A percentile compares a stretch with the other conserved stretches of the same genome.
phyloP scores from a whole-genome alignment of 23 tunicate genomes.

The Aplidium turbinatum region DNA sequence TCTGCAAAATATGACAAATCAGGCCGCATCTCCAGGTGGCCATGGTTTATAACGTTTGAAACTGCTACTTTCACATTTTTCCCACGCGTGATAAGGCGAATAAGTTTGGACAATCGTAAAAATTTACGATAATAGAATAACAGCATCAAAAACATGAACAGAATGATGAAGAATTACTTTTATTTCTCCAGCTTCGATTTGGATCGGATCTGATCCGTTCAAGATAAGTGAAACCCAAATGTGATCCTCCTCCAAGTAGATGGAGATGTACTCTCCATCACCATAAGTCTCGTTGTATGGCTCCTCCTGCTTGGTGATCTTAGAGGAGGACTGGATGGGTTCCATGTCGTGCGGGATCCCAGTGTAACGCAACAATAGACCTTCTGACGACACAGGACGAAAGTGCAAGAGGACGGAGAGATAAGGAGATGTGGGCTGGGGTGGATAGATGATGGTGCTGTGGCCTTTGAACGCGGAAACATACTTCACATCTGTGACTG shows the following conservation, averaged over 20 bases:
- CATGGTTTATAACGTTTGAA: too few relatives aligned
- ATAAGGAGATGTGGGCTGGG: slow-evolving; percentile 21
- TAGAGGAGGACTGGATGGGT: background rate
- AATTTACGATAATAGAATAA: too few relatives aligned
- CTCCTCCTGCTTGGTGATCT: background rate
- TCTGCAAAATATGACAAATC: too few relatives aligned
- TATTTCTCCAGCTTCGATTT: slow-evolving; percentile 28
- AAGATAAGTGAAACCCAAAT: slow-evolving; percentile 21
- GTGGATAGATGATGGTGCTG: slow-evolving; percentile 27
- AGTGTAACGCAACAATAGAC: slow-evolving; percentile 35
- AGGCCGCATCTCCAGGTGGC: too few relatives aligned
- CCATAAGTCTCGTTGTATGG: background rate
- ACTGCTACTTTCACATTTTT: too few relatives aligned
- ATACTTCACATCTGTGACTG: background rate
- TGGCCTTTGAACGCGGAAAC: background rate
- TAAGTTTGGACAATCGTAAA: too few relatives aligned
- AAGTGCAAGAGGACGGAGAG: slow-evolving; percentile 42
- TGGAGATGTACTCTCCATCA: slow-evolving; percentile 15
- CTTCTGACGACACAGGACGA: slow-evolving; percentile 28
- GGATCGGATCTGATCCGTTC: slow-evolving; percentile 43
- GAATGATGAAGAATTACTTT: too few relatives aligned
- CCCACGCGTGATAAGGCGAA: too few relatives aligned
- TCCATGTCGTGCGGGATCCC: background rate
- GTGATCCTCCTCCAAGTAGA: slow-evolving; percentile 21
- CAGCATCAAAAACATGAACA: too few relatives aligned